Conservation (phyloP, 1,140 invertebrate species). For the Sitodiplosis mosellana region DNA sequence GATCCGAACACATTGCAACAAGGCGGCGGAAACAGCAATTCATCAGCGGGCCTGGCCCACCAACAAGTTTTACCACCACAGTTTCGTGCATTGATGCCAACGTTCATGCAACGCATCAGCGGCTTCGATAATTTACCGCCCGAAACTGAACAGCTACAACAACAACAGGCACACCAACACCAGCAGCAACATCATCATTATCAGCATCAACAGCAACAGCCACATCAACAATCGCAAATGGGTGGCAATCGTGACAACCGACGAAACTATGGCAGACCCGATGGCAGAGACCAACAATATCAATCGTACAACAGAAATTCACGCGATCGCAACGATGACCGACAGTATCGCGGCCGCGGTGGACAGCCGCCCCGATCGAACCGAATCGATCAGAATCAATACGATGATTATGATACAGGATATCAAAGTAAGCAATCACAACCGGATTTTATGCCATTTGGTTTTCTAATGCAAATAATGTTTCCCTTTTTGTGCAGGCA, state of each 20-base stretch:
- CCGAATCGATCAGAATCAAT: neutral
- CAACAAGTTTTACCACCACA: slow-evolving; percentile 30
- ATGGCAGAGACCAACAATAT: neutral
- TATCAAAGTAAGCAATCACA: neutral
- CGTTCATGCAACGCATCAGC: slow-evolving; percentile 26
- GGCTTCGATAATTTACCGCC: slow-evolving; percentile 21
- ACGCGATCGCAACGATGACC: neutral
- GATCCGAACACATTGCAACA: slow-evolving; percentile 16
- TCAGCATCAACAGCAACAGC: neutral
- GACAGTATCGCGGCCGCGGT: neutral
- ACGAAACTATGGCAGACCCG: neutral
- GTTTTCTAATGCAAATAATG: neutral
- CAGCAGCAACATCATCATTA: slow-evolving; percentile 3
- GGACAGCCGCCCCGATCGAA: neutral
- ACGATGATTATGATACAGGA: no score
- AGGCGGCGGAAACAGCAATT: slow-evolving; percentile 8
- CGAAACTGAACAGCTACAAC: slow-evolving; percentile 17
- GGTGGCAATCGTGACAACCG: slow-evolving; percentile 5
- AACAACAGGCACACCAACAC: slow-evolving; percentile 9
- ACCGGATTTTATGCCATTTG: neutral
- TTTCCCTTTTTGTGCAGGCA: slow-evolving; percentile 18
- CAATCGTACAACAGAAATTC: neutral
- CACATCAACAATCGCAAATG: slow-evolving; percentile 3
- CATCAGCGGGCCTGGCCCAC: slow-evolving; percentile 27
- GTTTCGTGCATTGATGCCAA: slow-evolving; percentile 23